Evolutionary conservation across 2,797 vertebrate genomes (phyloP), one percentile per base, ranked within the genome.

Genomic region (Uromys caudimaculatus): DNA sequence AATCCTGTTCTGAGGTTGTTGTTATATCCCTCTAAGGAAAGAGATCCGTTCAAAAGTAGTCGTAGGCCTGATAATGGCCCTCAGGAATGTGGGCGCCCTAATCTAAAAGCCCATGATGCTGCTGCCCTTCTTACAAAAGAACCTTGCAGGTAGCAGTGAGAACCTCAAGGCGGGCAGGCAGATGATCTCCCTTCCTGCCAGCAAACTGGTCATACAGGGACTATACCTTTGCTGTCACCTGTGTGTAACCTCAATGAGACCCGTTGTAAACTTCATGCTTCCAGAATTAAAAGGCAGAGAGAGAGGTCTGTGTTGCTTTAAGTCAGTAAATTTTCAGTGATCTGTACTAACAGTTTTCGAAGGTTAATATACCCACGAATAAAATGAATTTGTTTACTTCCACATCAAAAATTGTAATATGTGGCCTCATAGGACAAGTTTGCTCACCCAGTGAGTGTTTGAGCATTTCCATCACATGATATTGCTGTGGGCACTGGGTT

Each of bases 311-410:
- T 69, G 6, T 38, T n/a, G 44, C 67, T 69, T 86, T 54, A 95
- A 93, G 58, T 11, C 38, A 64, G 89, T 84, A 35, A 52, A 2
- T 89, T 85, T 91, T 47, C 91, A 35, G 12, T 82, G 23, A 94
- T 75, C 93, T 71, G 0, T 95, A n/a, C 75, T 2, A 85, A 32
- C 24, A 69, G 32, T 16, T 41, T 8, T 94, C 27, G 78, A 52
- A 94, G 81, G 82, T 89, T 76, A 86, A 91, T 78, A 41, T 24
- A 29, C 14, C 27, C 35, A 23, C 77, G 78, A 84, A 90, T 29
- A 14, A 93, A 84, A 81, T 76, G 14, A 91, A 44, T 91, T 29
- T 83, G 29, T 93, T 96, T 91, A 52, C 93, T 95, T 91, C 47
- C 12, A 84, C 11, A 83, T 4, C 50, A 52, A n/a, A 77, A 90